Evolutionary conservation across 2,797 vertebrate species (phyloP), one percentile per base, ranked within the genome.

Genomic region (Enteromius mattozi): DNA sequence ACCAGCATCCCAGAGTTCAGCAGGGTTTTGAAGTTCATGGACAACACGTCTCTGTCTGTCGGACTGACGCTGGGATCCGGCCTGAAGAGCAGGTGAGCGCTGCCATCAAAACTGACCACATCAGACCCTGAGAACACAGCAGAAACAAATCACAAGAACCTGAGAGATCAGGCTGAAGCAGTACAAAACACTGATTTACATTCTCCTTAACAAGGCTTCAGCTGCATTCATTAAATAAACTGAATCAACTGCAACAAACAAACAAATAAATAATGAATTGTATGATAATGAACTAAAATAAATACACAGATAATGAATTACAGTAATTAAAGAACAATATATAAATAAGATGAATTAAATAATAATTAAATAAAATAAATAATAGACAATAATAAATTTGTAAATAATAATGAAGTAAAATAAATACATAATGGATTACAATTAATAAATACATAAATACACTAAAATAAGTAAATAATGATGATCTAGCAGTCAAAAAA

Each of bases 21-120:
- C 90, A 96, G 91, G 81, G 96, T 95, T 93, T 97, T 98, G 91
- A 99, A 99, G 87, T 96, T 96, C 92, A 98, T 93, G 82, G 95
- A 96, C 88, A 99, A 94, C 83, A 92, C 92, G 75, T 97, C 95
- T 88, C 93, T 95, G 89, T 93, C 24, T 33, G 86, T 76, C 76
- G 88, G 95, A 84, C 83, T 92, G 40, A 89, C 89, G 87, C 95
- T 93, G 79, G 94, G 91, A 91, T 93, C 94, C 89, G 96, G 91
- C 91, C 92, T 94, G 93, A 96, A 98, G 90, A 96, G 89, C 56
- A 99, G 91, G 81, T 92, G 96, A 93, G 96, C 96, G 91, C 90
- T 94, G 80, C 97, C 97, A 83, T 97, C 96, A 86, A 99, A 96
- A 90, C 95, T 93, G 86, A 96, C 92, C 87, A 97, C 94, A 21